These are phyloP conservation scores for Dryobota labecula DNA, from an alignment of 2,888 invertebrate species.

Conservation along the genomic window DNA sequence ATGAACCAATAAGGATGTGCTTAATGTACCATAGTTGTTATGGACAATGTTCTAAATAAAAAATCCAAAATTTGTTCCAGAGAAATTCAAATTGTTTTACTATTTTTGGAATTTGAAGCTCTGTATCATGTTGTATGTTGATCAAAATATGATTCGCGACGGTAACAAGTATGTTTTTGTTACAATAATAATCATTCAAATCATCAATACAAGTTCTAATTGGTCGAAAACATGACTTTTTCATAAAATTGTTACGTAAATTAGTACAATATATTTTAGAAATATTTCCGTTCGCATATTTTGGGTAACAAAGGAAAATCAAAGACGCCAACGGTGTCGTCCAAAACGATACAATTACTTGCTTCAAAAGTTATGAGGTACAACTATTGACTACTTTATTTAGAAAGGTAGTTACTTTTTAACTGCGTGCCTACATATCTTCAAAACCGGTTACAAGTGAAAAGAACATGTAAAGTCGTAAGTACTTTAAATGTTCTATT, in stretches of 20 bases:
- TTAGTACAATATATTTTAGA: neutral
- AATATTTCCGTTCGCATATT: neutral
- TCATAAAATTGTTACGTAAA: neutral
- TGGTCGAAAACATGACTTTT: neutral
- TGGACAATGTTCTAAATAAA: neutral
- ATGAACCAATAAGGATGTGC: neutral
- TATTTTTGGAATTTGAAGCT: conserved; percentile 2
- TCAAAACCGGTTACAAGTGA: neutral
- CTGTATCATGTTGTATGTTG: neutral
- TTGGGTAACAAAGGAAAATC: neutral
- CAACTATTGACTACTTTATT: neutral
- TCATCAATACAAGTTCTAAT: neutral
- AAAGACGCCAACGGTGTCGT: neutral
- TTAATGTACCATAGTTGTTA: neutral
- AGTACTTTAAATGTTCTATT: neutral
- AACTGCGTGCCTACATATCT: neutral
- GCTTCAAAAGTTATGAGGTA: neutral
- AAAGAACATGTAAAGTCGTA: neutral
- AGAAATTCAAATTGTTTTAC: neutral
- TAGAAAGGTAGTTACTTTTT: conserved; percentile 1
- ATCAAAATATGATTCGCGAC: neutral
- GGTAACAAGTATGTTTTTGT: neutral
- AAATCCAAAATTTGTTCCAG: too few species aligned
- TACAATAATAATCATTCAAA: neutral
- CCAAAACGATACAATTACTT: neutral